phyloP scores from a whole-genome alignment of 2,113 vertebrate species.

The Nestor notabilis region DNA sequence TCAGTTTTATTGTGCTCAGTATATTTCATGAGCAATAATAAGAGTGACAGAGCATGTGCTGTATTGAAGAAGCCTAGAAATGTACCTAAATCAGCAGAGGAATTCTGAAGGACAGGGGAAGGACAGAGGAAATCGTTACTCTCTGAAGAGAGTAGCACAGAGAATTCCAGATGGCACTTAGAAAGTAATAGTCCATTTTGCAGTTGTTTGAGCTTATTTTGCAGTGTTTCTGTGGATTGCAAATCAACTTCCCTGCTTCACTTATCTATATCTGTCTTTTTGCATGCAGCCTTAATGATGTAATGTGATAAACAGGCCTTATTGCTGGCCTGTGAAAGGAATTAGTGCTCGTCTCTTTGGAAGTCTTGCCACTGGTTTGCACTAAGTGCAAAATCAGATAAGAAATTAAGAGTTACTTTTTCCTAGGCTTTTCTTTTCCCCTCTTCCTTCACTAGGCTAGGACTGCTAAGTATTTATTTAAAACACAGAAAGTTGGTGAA shows the following conservation, averaged over 20 bases:
- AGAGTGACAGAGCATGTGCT: fast-evolving
- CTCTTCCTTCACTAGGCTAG: background rate
- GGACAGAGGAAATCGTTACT: background rate
- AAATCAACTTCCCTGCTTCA: background rate
- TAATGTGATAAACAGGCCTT: background rate
- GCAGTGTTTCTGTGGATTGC: background rate
- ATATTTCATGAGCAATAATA: background rate
- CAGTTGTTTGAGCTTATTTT: background rate
- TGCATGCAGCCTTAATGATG: background rate
- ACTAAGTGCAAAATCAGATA: background rate
- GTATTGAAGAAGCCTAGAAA: background rate
- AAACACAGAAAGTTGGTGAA: background rate
- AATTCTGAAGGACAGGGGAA: background rate
- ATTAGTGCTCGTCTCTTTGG: background rate
- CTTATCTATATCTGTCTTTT: background rate
- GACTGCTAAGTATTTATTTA: background rate
- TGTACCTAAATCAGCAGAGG: background rate
- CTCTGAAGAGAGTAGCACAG: background rate
- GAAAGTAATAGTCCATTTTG: background rate
- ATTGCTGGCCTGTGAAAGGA: background rate
- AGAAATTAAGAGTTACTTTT: background rate
- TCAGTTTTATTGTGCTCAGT: background rate
- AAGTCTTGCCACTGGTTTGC: background rate
- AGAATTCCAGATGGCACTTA: background rate
- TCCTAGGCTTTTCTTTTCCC: background rate